Evolutionary conservation across 2,888 invertebrate species (phyloP).

Genomic region (Acleris cristana): DNA sequence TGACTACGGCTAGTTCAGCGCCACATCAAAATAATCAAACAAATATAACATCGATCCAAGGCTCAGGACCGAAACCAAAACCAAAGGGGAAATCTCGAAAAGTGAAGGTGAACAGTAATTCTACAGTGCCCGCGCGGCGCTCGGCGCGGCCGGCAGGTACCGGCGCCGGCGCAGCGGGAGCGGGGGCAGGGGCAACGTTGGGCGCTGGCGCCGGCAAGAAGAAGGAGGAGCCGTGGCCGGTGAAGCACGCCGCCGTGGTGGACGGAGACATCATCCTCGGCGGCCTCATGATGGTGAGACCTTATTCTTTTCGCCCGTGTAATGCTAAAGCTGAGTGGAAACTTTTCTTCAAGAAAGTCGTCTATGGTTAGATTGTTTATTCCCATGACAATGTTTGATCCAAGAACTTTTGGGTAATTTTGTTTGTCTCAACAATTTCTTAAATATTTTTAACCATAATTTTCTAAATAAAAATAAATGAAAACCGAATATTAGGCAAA

Average conservation of each 20-base stretch:
- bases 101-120: conserved; percentile 43
- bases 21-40: neutral
- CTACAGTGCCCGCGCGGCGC: conserved; percentile 37
- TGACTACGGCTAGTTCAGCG: neutral
- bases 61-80: conserved; percentile 27
- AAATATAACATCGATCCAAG: neutral
- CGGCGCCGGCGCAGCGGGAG: conserved; percentile 40
- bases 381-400: no score
- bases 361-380: no score
- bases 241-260: conserved; percentile 91
- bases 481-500: no score
- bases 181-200: conserved; percentile 48
- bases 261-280: conserved; percentile 93
- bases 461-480: no score
- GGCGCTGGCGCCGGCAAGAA: conserved; percentile 49
- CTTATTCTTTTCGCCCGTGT: neutral
- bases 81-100: conserved; percentile 42
- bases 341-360: neutral
- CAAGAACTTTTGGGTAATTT: no score
- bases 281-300: conserved; percentile 92
- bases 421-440: no score
- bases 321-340: neutral
- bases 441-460: no score
- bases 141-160: conserved; percentile 43
- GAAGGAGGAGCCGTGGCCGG: conserved; percentile 84